These are phyloP conservation scores for Octopus bimaculoides DNA, from an alignment of 1,140 invertebrate species.

Conservation along the genomic window DNA sequence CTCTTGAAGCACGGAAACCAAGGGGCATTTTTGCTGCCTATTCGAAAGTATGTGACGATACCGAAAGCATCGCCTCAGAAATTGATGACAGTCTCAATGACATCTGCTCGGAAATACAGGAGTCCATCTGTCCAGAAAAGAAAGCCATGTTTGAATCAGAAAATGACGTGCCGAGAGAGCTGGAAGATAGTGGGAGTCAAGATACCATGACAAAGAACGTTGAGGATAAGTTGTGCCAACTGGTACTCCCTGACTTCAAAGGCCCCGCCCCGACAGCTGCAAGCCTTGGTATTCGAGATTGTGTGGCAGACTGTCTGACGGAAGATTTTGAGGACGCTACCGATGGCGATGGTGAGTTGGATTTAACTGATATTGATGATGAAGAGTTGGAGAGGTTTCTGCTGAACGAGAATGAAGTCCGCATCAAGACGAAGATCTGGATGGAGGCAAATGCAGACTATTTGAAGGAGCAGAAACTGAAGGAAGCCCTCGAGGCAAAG, in stretches of 20 bases:
- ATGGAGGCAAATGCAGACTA: conserved; percentile 80
- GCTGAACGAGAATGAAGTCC: conserved; percentile 75
- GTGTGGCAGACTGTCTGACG: conserved; percentile 53
- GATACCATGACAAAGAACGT: background rate
- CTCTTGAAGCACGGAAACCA: conserved; percentile 71
- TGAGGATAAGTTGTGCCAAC: background rate
- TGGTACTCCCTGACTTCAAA: conserved; percentile 12
- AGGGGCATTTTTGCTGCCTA: conserved; percentile 48
- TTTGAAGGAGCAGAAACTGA: conserved; percentile 78
- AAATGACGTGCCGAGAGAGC: background rate
- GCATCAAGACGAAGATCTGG: conserved; percentile 80
- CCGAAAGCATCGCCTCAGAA: background rate
- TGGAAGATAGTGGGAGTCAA: conserved; percentile 6
- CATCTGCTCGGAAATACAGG: background rate
- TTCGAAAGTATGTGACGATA: conserved; percentile 11
- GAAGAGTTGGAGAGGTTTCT: conserved; percentile 85
- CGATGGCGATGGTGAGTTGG: conserved; percentile 65
- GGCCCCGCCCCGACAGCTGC: conserved; percentile 49
- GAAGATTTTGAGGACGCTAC: conserved; percentile 14
- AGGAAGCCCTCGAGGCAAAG: conserved; percentile 66
- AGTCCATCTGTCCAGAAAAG: background rate
- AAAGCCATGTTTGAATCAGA: background rate
- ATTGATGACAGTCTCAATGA: background rate
- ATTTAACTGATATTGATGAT: conserved; percentile 80
- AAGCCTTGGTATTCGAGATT: conserved; percentile 52